A percentile compares a stretch with the other conserved stretches of the same genome.
phyloP scores from a whole-genome alignment of 2,888 invertebrate genomes.

The Phaedon cochleariae region DNA sequence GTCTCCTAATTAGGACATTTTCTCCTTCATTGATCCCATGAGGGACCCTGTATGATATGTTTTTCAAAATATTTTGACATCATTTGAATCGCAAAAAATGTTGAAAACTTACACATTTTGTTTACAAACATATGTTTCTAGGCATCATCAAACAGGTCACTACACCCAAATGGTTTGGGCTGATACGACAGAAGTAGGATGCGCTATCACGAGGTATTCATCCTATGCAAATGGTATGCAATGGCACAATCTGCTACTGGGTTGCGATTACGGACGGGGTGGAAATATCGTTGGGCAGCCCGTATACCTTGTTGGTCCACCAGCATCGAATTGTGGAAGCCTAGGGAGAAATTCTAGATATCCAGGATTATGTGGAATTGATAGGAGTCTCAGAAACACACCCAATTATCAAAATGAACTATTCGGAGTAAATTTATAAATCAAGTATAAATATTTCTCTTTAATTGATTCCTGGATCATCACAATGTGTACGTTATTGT shows the following conservation, averaged over 20 bases:
- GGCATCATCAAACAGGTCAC: conserved; percentile 54
- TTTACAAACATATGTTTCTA: conserved; percentile 31
- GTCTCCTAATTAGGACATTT: too few relatives aligned
- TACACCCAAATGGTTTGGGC: conserved; percentile 59
- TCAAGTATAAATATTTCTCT: too few relatives aligned
- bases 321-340: conserved; percentile 48
- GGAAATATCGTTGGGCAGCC: conserved; percentile 55
- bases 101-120: too few relatives aligned
- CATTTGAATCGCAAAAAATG: too few relatives aligned
- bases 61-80: too few relatives aligned
- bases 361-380: conserved; percentile 48
- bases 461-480: too few relatives aligned
- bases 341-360: conserved; percentile 45
- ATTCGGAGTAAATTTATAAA: too few relatives aligned
- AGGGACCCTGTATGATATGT: too few relatives aligned
- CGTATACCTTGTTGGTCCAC: conserved; percentile 52
- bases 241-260: conserved; percentile 54
- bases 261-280: conserved; percentile 58
- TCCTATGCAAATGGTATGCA: conserved; percentile 27
- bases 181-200: conserved; percentile 54
- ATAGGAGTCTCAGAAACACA: too few relatives aligned
- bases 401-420: too few relatives aligned
- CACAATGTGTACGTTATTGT: too few relatives aligned
- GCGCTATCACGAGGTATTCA: conserved; percentile 53
- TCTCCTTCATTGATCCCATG: too few relatives aligned